These are phyloP conservation scores for Lysandra bellargus DNA, from an alignment of 2,888 invertebrate species.

Conservation along the genomic window DNA sequence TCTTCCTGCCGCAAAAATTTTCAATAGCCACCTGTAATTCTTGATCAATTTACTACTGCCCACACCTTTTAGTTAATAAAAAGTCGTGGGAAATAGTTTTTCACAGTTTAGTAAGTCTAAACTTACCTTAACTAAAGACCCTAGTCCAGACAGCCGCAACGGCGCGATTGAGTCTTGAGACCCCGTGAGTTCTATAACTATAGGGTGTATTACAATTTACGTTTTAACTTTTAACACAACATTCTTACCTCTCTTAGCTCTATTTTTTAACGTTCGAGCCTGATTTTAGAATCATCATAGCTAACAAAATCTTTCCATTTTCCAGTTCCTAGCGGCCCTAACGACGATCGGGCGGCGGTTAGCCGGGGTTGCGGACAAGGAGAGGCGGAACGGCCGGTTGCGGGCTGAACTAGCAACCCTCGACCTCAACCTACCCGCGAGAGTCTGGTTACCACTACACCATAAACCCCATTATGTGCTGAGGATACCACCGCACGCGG, in stretches of 20 bases:
- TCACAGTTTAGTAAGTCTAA: not conserved
- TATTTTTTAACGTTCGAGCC: too few relatives aligned
- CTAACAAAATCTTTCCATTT: conserved; percentile 32
- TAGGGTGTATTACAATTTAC: not conserved
- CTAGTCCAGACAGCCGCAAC: not conserved
- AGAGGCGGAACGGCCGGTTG: conserved; percentile 94
- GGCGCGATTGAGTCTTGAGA: too few relatives aligned
- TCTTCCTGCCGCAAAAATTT: not conserved
- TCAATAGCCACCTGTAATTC: not conserved
- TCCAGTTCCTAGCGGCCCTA: conserved; percentile 68
- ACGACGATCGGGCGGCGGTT: conserved; percentile 70
- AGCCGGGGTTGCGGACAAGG: conserved; percentile 77
- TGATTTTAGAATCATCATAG: not conserved
- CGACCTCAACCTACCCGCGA: conserved; percentile 97
- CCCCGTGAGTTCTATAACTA: too few relatives aligned
- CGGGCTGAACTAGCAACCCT: conserved; percentile 95
- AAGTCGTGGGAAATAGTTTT: not conserved
- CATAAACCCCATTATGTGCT: conserved; percentile 95
- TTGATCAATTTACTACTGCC: not conserved
- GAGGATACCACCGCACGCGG: conserved; percentile 97
- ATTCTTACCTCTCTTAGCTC: too few relatives aligned
- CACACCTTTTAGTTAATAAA: not conserved
- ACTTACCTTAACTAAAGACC: not conserved
- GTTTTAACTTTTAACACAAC: not conserved
- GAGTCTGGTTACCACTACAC: conserved; percentile 98